Conservation (phyloP, 1,140 invertebrate species). For the Drosophila santomea region DNA sequence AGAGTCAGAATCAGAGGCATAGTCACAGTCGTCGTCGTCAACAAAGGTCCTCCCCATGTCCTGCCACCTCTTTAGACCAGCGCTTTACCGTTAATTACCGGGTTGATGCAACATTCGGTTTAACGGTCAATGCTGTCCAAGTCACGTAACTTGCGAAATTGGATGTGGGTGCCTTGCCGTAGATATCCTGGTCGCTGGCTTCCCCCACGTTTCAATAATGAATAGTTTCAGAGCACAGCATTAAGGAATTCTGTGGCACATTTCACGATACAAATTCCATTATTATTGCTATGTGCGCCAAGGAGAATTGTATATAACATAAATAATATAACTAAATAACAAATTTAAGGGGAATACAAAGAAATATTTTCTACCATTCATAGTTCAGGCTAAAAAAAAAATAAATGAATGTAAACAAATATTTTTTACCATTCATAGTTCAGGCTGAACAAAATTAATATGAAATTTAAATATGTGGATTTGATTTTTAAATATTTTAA, state of each 20-base stretch:
- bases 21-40: conserved; percentile 4
- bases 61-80: conserved; percentile 35
- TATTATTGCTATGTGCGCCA: background rate
- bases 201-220: background rate
- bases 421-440: no score
- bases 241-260: background rate
- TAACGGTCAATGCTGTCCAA: conserved; percentile 56
- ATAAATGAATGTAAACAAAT: no score
- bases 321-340: no score
- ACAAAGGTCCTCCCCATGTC: conserved; percentile 16
- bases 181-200: background rate
- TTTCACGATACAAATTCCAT: background rate
- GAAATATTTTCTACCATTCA: no score
- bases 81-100: conserved; percentile 75
- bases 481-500: background rate
- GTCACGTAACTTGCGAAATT: conserved; percentile 40
- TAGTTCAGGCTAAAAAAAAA: no score
- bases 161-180: background rate
- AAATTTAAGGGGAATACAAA: no score
- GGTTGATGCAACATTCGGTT: conserved; percentile 67
- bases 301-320: no score
- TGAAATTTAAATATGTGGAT: no score
- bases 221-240: background rate
- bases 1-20: conserved; percentile 35
- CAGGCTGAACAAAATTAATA: no score